Percentiles rank a stretch among this genome's conserved stretches.
Evolutionary conservation across 2,888 invertebrate species (phyloP).

Genomic region (Lutraria lutraria): DNA sequence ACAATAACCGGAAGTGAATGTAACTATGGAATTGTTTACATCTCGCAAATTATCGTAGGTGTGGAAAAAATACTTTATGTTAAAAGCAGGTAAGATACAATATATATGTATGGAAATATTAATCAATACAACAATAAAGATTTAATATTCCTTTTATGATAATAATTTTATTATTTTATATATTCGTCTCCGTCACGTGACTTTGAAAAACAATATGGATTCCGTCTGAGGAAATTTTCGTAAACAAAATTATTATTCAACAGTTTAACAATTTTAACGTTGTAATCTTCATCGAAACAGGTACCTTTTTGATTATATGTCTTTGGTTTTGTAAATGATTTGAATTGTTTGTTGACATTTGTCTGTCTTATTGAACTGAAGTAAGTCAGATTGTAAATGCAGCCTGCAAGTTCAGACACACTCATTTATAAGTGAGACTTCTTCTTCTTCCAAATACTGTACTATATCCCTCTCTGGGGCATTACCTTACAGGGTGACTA

Average conservation of each 20-base stretch:
- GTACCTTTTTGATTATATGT: neutral
- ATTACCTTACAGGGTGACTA: too few species aligned
- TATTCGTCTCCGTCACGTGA: slow-evolving; percentile 69
- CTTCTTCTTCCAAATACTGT: too few species aligned
- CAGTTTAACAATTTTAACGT: neutral
- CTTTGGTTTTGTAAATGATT: neutral
- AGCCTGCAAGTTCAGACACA: slow-evolving; percentile 16
- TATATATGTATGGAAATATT: neutral
- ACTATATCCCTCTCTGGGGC: too few species aligned
- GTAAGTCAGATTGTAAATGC: neutral
- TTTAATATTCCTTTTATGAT: neutral
- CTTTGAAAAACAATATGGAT: slow-evolving; percentile 67
- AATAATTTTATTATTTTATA: slow-evolving; percentile 6
- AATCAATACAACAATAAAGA: neutral
- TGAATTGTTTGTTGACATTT: neutral
- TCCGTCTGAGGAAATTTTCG: slow-evolving; percentile 5
- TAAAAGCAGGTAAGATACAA: neutral
- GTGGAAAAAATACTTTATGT: neutral
- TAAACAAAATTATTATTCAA: neutral
- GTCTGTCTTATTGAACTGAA: neutral
- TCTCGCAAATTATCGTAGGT: slow-evolving; percentile 29
- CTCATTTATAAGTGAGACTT: neutral
- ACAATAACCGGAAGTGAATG: slow-evolving; percentile 78
- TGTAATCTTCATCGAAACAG: neutral
- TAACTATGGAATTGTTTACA: slow-evolving; percentile 72